A percentile compares a stretch with the other conserved stretches of the same genome.
These are phyloP conservation scores for Synanthedon tipuliformis DNA, from an alignment of 2,888 invertebrate genomes.

Conservation along the genomic window DNA sequence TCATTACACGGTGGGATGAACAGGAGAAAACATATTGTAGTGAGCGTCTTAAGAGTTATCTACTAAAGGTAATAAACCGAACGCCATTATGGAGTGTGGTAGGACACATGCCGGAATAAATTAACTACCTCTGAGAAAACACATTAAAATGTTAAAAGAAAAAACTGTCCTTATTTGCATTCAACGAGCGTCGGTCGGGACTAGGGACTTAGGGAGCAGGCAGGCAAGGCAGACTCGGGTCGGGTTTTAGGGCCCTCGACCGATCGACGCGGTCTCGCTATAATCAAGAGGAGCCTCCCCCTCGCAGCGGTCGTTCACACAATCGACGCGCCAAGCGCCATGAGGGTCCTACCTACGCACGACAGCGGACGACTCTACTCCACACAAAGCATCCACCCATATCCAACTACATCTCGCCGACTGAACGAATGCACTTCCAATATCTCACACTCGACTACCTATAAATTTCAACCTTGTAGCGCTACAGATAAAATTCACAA, in stretches of 20 bases:
- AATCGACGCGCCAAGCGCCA: constrained; percentile 47
- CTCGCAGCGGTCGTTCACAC: constrained; percentile 64
- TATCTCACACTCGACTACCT: constrained; percentile 20
- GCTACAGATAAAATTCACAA: constrained; percentile 9
- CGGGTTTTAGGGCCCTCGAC: constrained; percentile 55
- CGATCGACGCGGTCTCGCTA: constrained; percentile 54
- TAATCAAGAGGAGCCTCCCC: constrained; percentile 59
- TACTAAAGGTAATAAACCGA: neutral
- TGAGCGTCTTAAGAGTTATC: constrained; percentile 7
- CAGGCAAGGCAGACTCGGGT: constrained; percentile 22
- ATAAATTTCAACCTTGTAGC: constrained; percentile 19
- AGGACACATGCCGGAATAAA: constrained; percentile 21
- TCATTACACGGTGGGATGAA: constrained; percentile 24
- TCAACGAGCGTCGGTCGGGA: constrained; percentile 22
- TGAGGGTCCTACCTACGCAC: constrained; percentile 55
- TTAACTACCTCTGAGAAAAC: constrained; percentile 19
- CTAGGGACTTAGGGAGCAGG: constrained; percentile 6
- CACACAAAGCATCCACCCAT: constrained; percentile 57
- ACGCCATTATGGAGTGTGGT: constrained; percentile 6
- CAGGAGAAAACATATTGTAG: constrained; percentile 14
- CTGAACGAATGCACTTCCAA: constrained; percentile 17
- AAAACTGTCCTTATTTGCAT: constrained; percentile 46
- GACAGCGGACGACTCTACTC: constrained; percentile 19
- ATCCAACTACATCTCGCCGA: constrained; percentile 30
- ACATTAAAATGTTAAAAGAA: constrained; percentile 29